phyloP scores from a whole-genome alignment of 1,140 invertebrate species.

The Pinna nobilis region DNA sequence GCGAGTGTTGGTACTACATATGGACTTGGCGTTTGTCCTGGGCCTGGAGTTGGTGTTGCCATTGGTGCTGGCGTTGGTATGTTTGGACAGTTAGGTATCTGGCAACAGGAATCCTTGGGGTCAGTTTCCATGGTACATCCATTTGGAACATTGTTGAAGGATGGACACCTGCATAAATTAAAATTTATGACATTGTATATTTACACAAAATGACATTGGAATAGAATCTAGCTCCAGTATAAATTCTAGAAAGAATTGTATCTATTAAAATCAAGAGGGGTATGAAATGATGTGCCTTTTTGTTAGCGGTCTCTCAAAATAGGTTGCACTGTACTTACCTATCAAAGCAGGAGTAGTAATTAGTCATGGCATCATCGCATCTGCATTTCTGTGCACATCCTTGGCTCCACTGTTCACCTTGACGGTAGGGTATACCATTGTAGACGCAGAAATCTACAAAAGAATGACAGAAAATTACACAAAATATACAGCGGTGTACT shows the following conservation, averaged over 20 bases:
- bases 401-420: slow-evolving; percentile 56
- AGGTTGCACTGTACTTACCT: slow-evolving; percentile 41
- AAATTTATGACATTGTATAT: too few relatives aligned
- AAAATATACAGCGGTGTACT: too few relatives aligned
- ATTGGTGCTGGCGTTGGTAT: slow-evolving; percentile 49
- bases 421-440: slow-evolving; percentile 55
- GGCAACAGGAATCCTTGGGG: slow-evolving; percentile 58
- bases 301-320: neutral
- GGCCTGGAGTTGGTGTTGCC: slow-evolving; percentile 16
- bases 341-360: slow-evolving; percentile 62
- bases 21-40: slow-evolving; percentile 44
- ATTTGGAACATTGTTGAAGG: slow-evolving; percentile 46
- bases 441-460: slow-evolving; percentile 60
- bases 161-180: slow-evolving; percentile 51
- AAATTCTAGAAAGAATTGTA: too few relatives aligned
- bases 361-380: slow-evolving; percentile 57
- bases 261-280: too few relatives aligned
- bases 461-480: neutral
- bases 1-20: slow-evolving; percentile 26
- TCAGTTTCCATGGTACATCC: slow-evolving; percentile 50
- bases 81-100: slow-evolving; percentile 51
- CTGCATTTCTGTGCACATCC: slow-evolving; percentile 54
- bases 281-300: too few relatives aligned
- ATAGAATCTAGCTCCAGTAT: too few relatives aligned
- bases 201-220: too few relatives aligned